These are phyloP conservation scores for Corvus cornix DNA, from an alignment of 2,113 vertebrate species.

Conservation along the genomic window DNA sequence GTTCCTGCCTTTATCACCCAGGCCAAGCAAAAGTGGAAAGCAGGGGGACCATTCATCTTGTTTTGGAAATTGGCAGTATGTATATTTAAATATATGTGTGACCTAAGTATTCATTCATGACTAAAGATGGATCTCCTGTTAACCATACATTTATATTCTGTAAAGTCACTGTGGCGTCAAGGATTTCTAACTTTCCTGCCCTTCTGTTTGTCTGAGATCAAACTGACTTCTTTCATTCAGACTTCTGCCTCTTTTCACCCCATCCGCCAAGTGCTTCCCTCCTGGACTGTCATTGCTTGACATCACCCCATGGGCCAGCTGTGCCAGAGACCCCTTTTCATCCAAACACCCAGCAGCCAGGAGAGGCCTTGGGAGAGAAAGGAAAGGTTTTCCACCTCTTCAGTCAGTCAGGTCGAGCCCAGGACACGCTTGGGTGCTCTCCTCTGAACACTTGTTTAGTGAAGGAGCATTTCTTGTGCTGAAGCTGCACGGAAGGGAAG, in stretches of 20 bases:
- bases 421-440: rapidly evolving
- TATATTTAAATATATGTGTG: neutral
- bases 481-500: neutral
- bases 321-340: neutral
- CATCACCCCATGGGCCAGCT: neutral
- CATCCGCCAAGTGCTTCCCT: neutral
- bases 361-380: neutral
- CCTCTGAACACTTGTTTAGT: neutral
- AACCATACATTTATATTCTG: neutral
- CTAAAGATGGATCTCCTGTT: neutral
- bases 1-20: neutral
- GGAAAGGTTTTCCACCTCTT: neutral
- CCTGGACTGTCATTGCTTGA: neutral
- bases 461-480: neutral
- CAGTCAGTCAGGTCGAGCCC: neutral
- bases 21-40: neutral
- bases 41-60: neutral
- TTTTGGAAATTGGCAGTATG: neutral
- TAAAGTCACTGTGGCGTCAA: neutral
- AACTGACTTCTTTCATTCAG: neutral
- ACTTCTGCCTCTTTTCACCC: neutral
- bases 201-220: neutral
- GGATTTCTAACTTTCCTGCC: neutral
- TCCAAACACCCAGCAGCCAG: neutral
- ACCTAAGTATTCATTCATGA: neutral